phyloP scores from a whole-genome alignment of 2,113 vertebrate species.

The Mobula hypostoma region DNA sequence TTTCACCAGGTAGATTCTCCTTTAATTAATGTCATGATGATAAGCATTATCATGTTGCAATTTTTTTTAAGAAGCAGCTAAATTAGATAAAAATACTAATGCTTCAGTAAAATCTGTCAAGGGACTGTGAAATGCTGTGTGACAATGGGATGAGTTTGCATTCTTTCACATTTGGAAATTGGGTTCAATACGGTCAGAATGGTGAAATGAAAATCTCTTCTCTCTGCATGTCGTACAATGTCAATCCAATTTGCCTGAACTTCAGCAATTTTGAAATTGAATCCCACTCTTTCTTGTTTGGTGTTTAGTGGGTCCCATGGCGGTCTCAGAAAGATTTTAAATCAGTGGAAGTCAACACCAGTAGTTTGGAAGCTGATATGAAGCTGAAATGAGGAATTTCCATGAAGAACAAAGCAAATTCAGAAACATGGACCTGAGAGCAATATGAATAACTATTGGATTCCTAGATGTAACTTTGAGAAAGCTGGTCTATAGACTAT shows the following conservation, averaged over 20 bases:
- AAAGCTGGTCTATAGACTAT: neutral
- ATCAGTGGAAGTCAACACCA: neutral
- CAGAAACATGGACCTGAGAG: neutral
- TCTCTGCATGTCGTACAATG: neutral
- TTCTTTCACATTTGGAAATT: neutral
- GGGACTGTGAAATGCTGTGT: too few species aligned
- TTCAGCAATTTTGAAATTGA: neutral
- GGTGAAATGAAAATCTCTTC: neutral
- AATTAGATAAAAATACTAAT: neutral
- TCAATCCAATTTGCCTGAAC: neutral
- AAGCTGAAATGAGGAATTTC: neutral
- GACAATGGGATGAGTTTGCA: neutral
- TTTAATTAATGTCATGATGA: neutral
- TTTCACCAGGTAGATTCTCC: neutral
- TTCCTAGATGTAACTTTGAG: neutral
- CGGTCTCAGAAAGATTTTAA: neutral
- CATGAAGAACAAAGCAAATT: too few species aligned
- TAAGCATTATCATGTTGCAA: too few species aligned
- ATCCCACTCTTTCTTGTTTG: neutral
- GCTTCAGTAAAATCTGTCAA: neutral
- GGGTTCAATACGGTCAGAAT: neutral
- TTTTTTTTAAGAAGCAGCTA: neutral
- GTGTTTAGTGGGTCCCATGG: neutral
- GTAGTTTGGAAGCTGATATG: neutral
- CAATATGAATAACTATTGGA: neutral